These are phyloP conservation scores for Strigamia crassipes DNA, from an alignment of 2,888 invertebrate species.

Conservation along the genomic window DNA sequence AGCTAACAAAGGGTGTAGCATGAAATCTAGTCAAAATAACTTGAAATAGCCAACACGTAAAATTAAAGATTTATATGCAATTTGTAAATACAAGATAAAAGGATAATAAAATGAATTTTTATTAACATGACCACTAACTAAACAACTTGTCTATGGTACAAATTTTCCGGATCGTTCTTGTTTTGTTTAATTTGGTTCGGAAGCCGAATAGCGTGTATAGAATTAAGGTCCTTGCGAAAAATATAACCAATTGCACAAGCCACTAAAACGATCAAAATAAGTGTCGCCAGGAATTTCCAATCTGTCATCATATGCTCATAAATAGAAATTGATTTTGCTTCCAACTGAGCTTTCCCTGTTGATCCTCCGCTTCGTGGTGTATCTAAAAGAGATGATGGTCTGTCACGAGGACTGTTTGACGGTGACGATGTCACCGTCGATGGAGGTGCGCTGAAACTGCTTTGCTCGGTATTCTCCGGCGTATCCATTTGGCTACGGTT, in stretches of 20 bases:
- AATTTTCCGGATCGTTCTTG: not conserved
- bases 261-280: not conserved
- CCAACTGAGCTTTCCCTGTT: not conserved
- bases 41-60: not conserved
- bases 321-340: not conserved
- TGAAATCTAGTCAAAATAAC: slow-evolving; percentile 11
- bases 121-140: not conserved
- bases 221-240: not conserved
- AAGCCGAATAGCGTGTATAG: not conserved
- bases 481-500: not conserved
- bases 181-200: not conserved
- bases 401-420: not conserved
- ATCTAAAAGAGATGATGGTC: not conserved
- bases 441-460: not conserved
- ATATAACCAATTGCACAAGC: not conserved
- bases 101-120: slow-evolving; percentile 5
- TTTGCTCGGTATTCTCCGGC: not conserved
- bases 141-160: not conserved
- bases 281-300: not conserved
- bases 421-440: not conserved
- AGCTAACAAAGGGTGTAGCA: not conserved
- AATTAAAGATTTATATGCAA: slow-evolving; percentile 7
- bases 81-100: slow-evolving; percentile 19
- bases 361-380: not conserved
- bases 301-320: not conserved